These are phyloP conservation scores for Rambutsinella grinnellia DNA, from an alignment of 2,888 invertebrate genomes.

Conservation along the genomic window DNA sequence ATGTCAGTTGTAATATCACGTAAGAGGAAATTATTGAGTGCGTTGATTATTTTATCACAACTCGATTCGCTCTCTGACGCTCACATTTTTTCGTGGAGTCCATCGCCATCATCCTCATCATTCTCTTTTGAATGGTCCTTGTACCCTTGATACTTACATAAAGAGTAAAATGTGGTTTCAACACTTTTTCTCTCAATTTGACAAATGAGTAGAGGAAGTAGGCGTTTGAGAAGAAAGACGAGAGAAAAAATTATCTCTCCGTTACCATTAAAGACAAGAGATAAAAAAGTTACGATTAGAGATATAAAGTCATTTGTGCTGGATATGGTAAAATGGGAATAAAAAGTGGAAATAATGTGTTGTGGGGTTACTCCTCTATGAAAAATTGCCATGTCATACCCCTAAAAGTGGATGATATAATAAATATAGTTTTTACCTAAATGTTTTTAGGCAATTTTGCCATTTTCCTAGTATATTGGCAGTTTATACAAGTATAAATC, in stretches of 20 bases:
- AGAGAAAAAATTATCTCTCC: not conserved
- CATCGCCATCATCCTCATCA: conserved; percentile 13
- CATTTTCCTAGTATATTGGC: too few relatives aligned
- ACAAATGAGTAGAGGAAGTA: conserved; percentile 41
- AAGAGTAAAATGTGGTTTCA: conserved; percentile 40
- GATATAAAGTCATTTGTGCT: not conserved
- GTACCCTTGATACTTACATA: conserved; percentile 45
- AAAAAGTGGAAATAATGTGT: not conserved
- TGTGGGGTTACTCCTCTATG: not conserved
- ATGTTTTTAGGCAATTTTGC: too few relatives aligned
- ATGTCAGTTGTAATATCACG: conserved; percentile 40
- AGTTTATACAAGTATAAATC: not conserved
- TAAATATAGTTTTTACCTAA: not conserved
- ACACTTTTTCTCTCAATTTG: conserved; percentile 20
- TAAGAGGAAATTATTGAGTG: conserved; percentile 43
- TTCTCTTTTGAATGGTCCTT: conserved; percentile 26
- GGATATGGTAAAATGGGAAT: not conserved
- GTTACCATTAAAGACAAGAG: not conserved
- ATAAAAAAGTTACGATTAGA: not conserved
- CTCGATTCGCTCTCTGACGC: conserved; percentile 30
- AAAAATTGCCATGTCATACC: not conserved
- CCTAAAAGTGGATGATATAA: not conserved
- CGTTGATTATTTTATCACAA: conserved; percentile 45
- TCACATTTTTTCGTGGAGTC: conserved; percentile 40
- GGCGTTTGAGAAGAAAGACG: conserved; percentile 15